Base-by-base conservation (phyloP, 2,797 vertebrate species). In the Gymnoscopelus microlampas region DNA sequence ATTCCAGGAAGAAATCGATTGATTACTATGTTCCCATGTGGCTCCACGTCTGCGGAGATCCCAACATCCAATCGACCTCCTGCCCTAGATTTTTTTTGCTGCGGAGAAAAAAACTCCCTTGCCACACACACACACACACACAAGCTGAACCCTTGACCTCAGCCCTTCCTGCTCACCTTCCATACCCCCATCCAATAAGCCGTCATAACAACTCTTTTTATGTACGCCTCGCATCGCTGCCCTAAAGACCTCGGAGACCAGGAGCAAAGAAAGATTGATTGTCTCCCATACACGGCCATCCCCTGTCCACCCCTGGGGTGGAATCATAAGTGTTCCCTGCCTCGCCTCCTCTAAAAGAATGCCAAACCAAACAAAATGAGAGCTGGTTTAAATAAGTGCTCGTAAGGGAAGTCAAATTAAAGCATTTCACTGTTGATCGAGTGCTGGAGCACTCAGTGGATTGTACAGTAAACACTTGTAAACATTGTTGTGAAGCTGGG, bases 1-100 rank as follows among this genome's bases (percentile, higher is more conserved):
- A 19, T 61, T 81, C 75, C 71, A 66, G 65, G 61, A 71, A 76
- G 64, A 82, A 85, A 88, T 87, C 77, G 81, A 83, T 82, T 70
- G 19, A 60, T 63, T 70, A 79, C 77, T 79, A 85, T 67, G 4
- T 44, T 76, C 54, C 62, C 5, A 14, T 29, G 26, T 60, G 44
- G 66, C 68, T 62, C 53, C 1, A 2, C 53, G 60, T 70, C 78
- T 54, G 70, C 54, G 71, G 2, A 81, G 72, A 76, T 81, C 68
- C 56, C 14, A 54, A 11, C 1, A 49, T 60, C 35, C 61, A 35
- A 82, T 85, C 60, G 58, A 89, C 86, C 81, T 2, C 63, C 66
- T 76, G 72, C 58, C 76, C 79, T 57, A 68, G 60, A 65, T 82
- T 71, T 82, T 82, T 75, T 71, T 75, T 69, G 60, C 70, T 13